Base-by-base conservation (phyloP, 2,113 vertebrate species). In the Mixornis gularis region DNA sequence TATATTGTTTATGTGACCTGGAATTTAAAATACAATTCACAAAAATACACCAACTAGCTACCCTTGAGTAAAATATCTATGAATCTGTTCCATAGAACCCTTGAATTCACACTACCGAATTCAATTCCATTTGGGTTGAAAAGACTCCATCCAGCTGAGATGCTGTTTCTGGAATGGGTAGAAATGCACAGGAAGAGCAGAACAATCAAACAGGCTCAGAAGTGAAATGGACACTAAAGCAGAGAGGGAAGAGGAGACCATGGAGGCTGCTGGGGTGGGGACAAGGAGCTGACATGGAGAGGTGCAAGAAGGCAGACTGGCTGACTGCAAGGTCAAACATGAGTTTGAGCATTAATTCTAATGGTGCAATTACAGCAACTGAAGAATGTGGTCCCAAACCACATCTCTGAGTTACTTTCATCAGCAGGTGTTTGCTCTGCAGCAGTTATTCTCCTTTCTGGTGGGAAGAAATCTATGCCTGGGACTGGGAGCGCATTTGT, bases 291-390 rank as follows among this genome's bases (percentile, higher is more conserved):
- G 80, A 29, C 12, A 20, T 0, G 7, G 30, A 53, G 26, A 65
- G 20, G 27, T 8, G 13, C 12, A 48, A 49, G 36, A 51, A 77
- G 55, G 63, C 41, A 76, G 76, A 69, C 11, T 6, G 77, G n/a
- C 46, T 52, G 41, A 4, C 17, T 34, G 38, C 38, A 41, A 85
- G 17, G n/a, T 30, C 70, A 70, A 41, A 60, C 25, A 27, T 0
- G 0, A 76, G 17, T 27, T 17, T 30, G 8, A 88, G 49, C 56
- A 20, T 40, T 60, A 56, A 60, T 56, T 52, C 41, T 34, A 44
- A 46, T 1, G 51, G 41, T 38, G 15, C 43, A 62, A 48, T 18
- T 38, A 12, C 2, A 46, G 43, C 51, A 52, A 1, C 0, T 24
- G 51, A 73, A 40, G 76, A 63, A 48, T 1, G 10, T 15, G 18